Conservation (phyloP, 2,113 vertebrate genomes). For the Thinocorus orbignyianus region DNA sequence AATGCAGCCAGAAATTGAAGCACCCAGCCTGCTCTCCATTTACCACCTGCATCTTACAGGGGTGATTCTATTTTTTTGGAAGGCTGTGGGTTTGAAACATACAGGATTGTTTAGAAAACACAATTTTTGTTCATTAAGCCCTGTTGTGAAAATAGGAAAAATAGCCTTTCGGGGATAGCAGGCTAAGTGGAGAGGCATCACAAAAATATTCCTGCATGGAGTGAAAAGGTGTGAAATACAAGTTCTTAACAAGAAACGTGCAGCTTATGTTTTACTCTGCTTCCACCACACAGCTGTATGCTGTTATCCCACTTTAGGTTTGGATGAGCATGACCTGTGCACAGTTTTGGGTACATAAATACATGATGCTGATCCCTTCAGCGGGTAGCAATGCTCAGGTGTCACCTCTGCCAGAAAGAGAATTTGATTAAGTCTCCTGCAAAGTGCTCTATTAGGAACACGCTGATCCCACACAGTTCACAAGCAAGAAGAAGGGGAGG, state of each 20-base stretch:
- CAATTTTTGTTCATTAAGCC: neutral
- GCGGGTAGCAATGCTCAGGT: neutral
- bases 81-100: neutral
- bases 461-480: neutral
- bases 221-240: conserved; percentile 10
- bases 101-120: neutral
- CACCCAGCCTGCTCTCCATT: neutral
- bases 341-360: neutral
- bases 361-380: neutral
- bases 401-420: neutral
- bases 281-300: neutral
- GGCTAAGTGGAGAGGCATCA: neutral
- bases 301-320: neutral
- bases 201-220: neutral
- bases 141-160: neutral
- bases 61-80: no score
- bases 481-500: neutral
- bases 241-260: neutral
- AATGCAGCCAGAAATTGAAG: neutral
- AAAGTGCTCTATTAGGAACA: neutral
- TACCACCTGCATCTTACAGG: neutral
- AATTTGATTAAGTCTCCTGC: neutral
- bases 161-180: neutral
- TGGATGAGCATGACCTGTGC: neutral
- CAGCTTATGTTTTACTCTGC: neutral